These are phyloP conservation scores for Eupithecia exiguata DNA, from an alignment of 2,888 invertebrate species.

Conservation along the genomic window DNA sequence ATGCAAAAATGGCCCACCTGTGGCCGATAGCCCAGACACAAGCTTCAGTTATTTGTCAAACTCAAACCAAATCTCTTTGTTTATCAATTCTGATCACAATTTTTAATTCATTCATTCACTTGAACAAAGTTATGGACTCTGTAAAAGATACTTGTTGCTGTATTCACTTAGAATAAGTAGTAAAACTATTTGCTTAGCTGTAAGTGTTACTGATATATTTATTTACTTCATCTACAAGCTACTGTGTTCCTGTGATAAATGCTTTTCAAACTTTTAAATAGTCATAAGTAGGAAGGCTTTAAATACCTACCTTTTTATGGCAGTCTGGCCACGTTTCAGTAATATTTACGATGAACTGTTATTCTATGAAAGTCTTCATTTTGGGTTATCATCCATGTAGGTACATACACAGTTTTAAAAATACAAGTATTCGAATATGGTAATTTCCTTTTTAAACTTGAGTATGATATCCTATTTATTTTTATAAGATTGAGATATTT, in stretches of 20 bases:
- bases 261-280: not conserved
- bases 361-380: not conserved
- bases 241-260: constrained; percentile 32
- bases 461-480: no score
- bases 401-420: not conserved
- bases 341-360: not conserved
- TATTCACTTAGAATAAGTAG: constrained; percentile 41
- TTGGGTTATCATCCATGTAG: no score
- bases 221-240: constrained; percentile 16
- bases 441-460: no score
- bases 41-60: not conserved
- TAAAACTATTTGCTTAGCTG: constrained; percentile 46
- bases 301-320: not conserved
- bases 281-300: not conserved
- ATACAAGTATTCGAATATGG: no score
- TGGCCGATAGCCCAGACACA: not conserved
- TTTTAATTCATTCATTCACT: not conserved
- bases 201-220: constrained; percentile 55
- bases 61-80: not conserved
- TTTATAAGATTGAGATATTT: constrained; percentile 9
- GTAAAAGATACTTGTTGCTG: not conserved
- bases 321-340: not conserved
- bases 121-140: not conserved
- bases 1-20: not conserved
- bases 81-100: not conserved